Percentiles rank a stretch among this genome's conserved stretches.
Evolutionary conservation across 2,888 invertebrate genomes (phyloP).

Genomic region (Anthoptus insignis): DNA sequence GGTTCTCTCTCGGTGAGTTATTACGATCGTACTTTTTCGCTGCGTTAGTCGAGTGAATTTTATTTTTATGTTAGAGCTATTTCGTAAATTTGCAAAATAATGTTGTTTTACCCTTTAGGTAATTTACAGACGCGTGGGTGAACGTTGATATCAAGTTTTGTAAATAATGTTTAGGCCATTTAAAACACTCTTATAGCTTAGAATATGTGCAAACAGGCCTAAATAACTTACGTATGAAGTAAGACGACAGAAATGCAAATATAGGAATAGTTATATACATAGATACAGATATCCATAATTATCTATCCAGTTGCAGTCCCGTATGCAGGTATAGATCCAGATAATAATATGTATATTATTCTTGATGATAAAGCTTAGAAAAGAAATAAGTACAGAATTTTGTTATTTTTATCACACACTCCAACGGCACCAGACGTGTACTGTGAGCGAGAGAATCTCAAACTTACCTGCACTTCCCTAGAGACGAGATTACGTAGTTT

Average conservation of each 20-base stretch:
- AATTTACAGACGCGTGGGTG: neutral
- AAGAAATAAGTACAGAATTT: slow-evolving; percentile 7
- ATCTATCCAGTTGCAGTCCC: no score
- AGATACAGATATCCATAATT: no score
- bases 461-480: neutral
- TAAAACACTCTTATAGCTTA: neutral
- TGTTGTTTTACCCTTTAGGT: slow-evolving; percentile 6
- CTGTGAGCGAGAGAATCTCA: neutral
- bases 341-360: neutral
- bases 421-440: neutral
- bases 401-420: slow-evolving; percentile 7
- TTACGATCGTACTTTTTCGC: slow-evolving; percentile 30
- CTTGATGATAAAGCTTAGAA: neutral
- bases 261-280: no score
- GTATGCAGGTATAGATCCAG: no score
- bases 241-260: no score
- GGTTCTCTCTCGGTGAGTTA: neutral
- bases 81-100: slow-evolving; percentile 17
- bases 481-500: slow-evolving; percentile 10
- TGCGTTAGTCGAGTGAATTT: slow-evolving; percentile 37
- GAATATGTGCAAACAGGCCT: no score
- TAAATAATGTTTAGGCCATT: slow-evolving; percentile 5
- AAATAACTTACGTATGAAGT: no score
- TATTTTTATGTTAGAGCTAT: slow-evolving; percentile 37
- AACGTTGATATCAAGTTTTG: slow-evolving; percentile 20